Base-by-base conservation (phyloP, 2,113 vertebrate genomes). In the Hemibagrus wyckioides region DNA sequence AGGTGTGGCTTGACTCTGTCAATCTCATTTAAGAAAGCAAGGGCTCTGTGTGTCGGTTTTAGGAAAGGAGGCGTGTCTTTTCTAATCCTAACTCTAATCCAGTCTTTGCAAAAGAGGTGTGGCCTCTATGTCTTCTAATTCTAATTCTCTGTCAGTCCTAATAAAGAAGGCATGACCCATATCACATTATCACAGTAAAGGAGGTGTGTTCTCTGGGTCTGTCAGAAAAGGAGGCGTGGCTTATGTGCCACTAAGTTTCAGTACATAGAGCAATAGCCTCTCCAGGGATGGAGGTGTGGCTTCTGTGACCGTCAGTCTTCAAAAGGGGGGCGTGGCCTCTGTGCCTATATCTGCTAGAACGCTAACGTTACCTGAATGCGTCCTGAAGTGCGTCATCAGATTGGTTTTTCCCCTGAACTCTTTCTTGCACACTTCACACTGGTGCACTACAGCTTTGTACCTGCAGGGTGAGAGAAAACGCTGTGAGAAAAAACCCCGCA, bases 341-440 rank as follows among this genome's bases (percentile, higher is more conserved):
- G 1, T 69, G 67, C 33, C 30, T 69, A 2, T 6, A 2, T 57
- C 0, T n/a, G 7, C 1, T 9, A 61, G 59, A 56, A 21, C 30
- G 9, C 4, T 11, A 15, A 19, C 21, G 44, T 96, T 96, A 99
- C 98, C 98, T 92, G 98, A 99, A 93, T 99, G 98, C 1, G 98
- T 99, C 91, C 98, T 96, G 94, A 99, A 99, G 95, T 99, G 98
- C 95, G 98, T 99, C 94, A 99, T 97, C 87, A 99, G 94, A 93
- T 97, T 99, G 91, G 98, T 99, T 93, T 99, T 99, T 84, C 98
- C 98, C 94, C 98, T 98, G 92, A 99, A 99, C 93, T 99, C 97
- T 93, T 99, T 99, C 95, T 99, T 99, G 94, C 98, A 99, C 90
- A 99, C 97, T 91, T 99, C 98, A 94, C 98, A 99, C 84, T 99